Base-by-base conservation (phyloP, 2,888 invertebrate genomes). In the Microctonus aethiopoides region DNA sequence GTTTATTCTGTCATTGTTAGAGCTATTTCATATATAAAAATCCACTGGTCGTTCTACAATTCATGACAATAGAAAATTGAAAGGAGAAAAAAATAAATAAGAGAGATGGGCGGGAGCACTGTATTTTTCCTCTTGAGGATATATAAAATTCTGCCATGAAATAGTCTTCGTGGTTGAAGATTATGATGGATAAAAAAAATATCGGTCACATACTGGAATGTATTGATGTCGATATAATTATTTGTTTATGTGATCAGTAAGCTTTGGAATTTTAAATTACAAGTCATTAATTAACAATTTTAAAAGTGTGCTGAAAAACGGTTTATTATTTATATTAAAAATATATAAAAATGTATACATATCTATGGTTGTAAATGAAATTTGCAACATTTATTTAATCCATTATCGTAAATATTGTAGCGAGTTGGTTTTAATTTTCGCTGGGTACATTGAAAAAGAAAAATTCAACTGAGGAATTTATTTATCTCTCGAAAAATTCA, bases 221-320 rank as follows among this genome's bases (percentile, higher is more conserved):
- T 16, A 57, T 29, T 16, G 1, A 29, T 57, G 32, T n/a, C 16
- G 16, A 57, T 57, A 13, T 20, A 20, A n/a, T n/a, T n/a, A n/a
- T n/a, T n/a, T n/a, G n/a, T n/a, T n/a, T 57, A 34, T 34, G 34
- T 34, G 57, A 34, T 57, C 29, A 34, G 9, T 32, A 20, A 57
- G 57, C 57, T 32, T n/a, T 34, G 26, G 10, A 32, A 16, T 13
- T 57, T n/a, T 16, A 13, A 62, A 13, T 56, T 26, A 22, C 22
- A 32, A 22, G 34, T 60, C 66, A 68, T 69, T 62, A 71, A 68
- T 73, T 64, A 72, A 73, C 72, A 70, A 73, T 73, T n/a, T n/a
- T n/a, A n/a, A n/a, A n/a, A n/a, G n/a, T n/a, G n/a, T n/a, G n/a
- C n/a, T n/a, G n/a, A n/a, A n/a, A n/a, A n/a, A n/a, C n/a, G n/a